Evolutionary conservation across 1,140 invertebrate species (phyloP).

Genomic region (Leptinotarsa texana): DNA sequence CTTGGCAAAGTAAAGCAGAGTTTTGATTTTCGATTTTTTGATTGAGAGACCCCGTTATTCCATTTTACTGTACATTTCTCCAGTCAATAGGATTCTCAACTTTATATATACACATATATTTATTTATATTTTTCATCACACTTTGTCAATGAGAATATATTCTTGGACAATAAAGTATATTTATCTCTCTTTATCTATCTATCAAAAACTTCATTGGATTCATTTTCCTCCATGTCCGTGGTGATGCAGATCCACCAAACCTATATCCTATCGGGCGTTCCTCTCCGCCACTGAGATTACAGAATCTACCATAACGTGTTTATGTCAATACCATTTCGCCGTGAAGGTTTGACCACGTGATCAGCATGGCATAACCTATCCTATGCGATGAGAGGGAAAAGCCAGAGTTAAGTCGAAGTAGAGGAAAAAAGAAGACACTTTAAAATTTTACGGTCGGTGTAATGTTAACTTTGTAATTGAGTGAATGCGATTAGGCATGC

Average conservation of each 20-base stretch:
- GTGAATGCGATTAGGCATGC: slow-evolving; percentile 8
- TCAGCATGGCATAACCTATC: neutral
- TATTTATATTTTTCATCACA: no score
- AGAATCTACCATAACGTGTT: neutral
- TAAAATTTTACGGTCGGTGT: slow-evolving; percentile 1
- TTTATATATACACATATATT: no score
- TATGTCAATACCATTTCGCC: slow-evolving; percentile 1
- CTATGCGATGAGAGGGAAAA: neutral
- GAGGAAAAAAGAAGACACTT: neutral
- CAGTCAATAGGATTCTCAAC: no score
- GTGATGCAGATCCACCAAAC: no score
- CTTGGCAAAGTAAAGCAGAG: no score
- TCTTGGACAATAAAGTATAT: no score
- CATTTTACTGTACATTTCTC: no score
- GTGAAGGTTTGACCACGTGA: neutral
- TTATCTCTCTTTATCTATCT: no score
- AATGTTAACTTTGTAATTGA: slow-evolving; percentile 9
- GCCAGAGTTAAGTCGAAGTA: neutral
- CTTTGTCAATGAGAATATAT: no score
- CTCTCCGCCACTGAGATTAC: neutral
- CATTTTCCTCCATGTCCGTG: neutral
- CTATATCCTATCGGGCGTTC: neutral
- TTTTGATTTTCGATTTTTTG: no score
- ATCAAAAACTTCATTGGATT: neutral
- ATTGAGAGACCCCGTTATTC: no score